Base-by-base conservation (phyloP, 2,888 invertebrate genomes). In the Catonia carolina region DNA sequence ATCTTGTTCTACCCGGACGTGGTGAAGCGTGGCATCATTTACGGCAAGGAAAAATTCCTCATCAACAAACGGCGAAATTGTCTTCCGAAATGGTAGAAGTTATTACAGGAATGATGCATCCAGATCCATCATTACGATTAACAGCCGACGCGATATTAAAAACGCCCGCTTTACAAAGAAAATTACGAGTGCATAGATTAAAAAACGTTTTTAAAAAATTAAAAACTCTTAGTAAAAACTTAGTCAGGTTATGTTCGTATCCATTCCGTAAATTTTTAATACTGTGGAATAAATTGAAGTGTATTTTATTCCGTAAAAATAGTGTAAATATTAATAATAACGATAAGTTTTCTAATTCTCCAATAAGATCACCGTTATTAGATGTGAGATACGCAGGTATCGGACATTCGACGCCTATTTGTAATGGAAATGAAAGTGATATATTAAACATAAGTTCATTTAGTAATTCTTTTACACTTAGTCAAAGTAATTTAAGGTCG, bases 1-100 rank as follows among this genome's bases (percentile, higher is more conserved):
- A 84, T 71, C 75, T 87, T 14, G 45, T 45, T 17, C n/a, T 45
- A 14, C 45, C 45, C 23, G 45, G 45, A 14, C 22, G 45, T n/a
- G 45, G 45, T 2, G 45, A 45, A 18, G 45, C 22, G 8, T 45
- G 45, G 45, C 45, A 45, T 14, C 45, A 45, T 18, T 12, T 45
- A 22, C 45, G 45, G 1, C 45, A 45, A 18, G 45, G 27, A n/a
- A 45, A 45, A 18, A 45, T 45, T 14, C 45, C 45, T 6, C 45
- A 45, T 10, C 8, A 23, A 18, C 45, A 45, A 18, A 45, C 45
- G n/a, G 45, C 45, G 1, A 22, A 27, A 17, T 27, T 45, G n/a
- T 45, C 45, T 4, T 14, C 10, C 12, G 45, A 45, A 27, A 10
- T 45, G n/a, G 22, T 45, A 27, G 23, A 45, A 18, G 22, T 22